phyloP scores from a whole-genome alignment of 92 coral and sea anemone genomes.

The Palythoa caribaeorum region DNA sequence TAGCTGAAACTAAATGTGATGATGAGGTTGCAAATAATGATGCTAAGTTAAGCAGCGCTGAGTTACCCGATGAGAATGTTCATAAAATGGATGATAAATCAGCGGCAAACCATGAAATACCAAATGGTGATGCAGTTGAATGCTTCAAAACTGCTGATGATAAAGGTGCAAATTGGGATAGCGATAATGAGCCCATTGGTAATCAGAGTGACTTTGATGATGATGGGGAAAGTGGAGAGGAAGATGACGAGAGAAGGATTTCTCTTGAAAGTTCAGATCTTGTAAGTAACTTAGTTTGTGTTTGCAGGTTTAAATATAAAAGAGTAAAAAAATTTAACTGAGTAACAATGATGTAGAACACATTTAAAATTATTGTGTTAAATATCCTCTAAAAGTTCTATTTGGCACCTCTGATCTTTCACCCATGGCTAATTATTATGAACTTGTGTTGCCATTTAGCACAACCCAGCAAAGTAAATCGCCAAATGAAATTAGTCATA shows the following conservation, averaged over 20 bases:
- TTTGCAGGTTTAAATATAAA: background rate
- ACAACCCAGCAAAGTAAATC: too few species aligned
- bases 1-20: background rate
- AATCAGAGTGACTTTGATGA: slow-evolving; percentile 23
- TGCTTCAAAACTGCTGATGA: background rate
- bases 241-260: slow-evolving; percentile 1
- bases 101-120: too few species aligned
- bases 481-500: too few species aligned
- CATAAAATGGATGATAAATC: background rate
- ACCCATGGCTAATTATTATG: too few species aligned
- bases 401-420: too few species aligned
- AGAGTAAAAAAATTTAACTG: background rate
- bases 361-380: too few species aligned
- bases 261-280: slow-evolving; percentile 35
- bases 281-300: background rate
- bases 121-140: background rate
- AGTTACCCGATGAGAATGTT: background rate
- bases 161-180: slow-evolving; percentile 19
- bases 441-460: too few species aligned
- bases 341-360: background rate
- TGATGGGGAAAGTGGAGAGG: slow-evolving; percentile 1
- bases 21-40: background rate
- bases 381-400: too few species aligned
- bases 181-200: slow-evolving; percentile 35
- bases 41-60: background rate